phyloP scores from a whole-genome alignment of 1,140 invertebrate genomes.

The Dreissena polymorpha region DNA sequence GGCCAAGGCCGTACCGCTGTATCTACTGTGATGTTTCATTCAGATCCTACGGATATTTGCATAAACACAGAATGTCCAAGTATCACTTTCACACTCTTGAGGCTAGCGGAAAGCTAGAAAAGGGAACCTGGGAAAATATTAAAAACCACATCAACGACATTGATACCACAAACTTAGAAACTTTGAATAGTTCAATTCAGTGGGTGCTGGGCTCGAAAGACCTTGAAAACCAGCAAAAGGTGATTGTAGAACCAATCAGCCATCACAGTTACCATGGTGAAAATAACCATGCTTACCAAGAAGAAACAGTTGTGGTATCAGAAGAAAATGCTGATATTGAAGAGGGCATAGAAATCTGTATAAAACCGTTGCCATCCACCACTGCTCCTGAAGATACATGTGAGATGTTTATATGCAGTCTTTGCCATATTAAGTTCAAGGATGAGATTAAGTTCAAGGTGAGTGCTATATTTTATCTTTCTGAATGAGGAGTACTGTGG shows the following conservation, averaged over 20 bases:
- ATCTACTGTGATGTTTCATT: slow-evolving; percentile 97
- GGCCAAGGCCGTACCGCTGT: slow-evolving; percentile 91
- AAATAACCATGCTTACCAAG: no score
- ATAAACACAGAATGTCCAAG: slow-evolving; percentile 97
- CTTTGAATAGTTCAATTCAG: background rate
- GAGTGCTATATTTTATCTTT: no score
- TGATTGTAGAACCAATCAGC: background rate
- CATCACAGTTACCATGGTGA: no score
- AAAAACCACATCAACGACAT: slow-evolving; percentile 92
- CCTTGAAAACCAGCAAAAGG: background rate
- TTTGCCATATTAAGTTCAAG: no score
- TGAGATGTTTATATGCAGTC: no score
- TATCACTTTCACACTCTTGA: slow-evolving; percentile 98
- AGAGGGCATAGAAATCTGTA: no score
- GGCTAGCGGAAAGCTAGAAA: slow-evolving; percentile 94
- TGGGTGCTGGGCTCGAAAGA: background rate
- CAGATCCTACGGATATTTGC: slow-evolving; percentile 96
- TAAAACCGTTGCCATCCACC: no score
- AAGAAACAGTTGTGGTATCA: no score
- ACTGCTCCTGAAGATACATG: no score
- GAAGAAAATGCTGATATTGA: no score
- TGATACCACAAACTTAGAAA: slow-evolving; percentile 83
- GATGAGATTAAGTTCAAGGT: no score
- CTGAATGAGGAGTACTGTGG: no score
- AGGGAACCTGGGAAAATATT: slow-evolving; percentile 97